Conservation (phyloP, 2,113 vertebrate species). For the Paraplagusia blochii region DNA sequence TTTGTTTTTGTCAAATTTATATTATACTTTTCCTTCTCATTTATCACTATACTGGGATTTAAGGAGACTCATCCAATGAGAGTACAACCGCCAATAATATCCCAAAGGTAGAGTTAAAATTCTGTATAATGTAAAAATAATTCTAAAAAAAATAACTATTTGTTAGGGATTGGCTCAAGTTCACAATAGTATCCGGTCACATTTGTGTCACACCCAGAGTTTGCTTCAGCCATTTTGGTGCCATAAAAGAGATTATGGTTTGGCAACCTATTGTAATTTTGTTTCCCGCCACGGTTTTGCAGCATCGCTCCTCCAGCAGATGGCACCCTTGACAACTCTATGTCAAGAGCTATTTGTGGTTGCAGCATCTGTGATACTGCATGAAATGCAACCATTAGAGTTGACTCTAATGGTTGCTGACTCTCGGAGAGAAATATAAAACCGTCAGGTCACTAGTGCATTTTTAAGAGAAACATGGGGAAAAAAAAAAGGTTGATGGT, state of each 20-base stretch:
- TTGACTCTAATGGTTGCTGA: too few relatives aligned
- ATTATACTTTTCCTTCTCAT: conserved; percentile 75
- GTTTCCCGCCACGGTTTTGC: too few relatives aligned
- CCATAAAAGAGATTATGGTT: too few relatives aligned
- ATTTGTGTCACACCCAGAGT: too few relatives aligned
- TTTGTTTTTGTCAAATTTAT: conserved; percentile 52
- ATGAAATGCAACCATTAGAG: too few relatives aligned
- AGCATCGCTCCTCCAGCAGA: too few relatives aligned
- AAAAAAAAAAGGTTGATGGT: conserved; percentile 1
- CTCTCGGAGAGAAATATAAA: conserved; percentile 10
- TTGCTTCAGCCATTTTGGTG: too few relatives aligned
- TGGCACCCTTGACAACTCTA: too few relatives aligned
- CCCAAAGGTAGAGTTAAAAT: conserved; percentile 81
- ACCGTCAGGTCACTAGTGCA: conserved; percentile 2
- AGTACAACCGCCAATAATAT: conserved; percentile 69
- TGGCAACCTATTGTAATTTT: too few relatives aligned
- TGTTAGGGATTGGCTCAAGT: conserved; percentile 28
- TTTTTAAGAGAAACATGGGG: not conserved
- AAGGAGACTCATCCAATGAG: conserved; percentile 78
- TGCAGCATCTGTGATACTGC: too few relatives aligned
- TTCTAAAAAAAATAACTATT: conserved; percentile 32
- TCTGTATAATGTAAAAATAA: conserved; percentile 55
- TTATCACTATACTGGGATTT: conserved; percentile 83
- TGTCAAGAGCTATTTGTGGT: too few relatives aligned
- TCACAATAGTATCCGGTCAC: too few relatives aligned